Base-by-base conservation (phyloP, 2,888 invertebrate genomes). In the Ophraella communa region DNA sequence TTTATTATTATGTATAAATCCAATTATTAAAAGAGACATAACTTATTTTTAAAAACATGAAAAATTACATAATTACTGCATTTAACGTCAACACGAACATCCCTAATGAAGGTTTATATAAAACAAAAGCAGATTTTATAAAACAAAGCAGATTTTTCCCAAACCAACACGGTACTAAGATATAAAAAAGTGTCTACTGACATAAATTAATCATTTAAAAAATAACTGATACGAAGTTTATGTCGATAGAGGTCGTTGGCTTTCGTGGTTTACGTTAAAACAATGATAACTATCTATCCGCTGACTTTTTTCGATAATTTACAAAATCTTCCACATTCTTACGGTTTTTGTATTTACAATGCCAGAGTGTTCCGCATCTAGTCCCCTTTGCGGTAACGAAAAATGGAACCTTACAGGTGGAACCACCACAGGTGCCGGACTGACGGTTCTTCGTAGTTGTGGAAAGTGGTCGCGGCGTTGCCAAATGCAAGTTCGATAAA, bases 351-450 rank as follows among this genome's bases (percentile, higher is more conserved):
- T n/a, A n/a, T n/a, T n/a, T n/a, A 52, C 51, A 30, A 39, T 33
- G 7, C 5, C 49, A 11, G n/a, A 44, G 10, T 60, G 60, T 52
- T 60, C 44, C 59, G 52, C 53, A 45, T 53, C 44, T 20, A 20
- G 24, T 30, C 39, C 18, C 23, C 51, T 23, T 35, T 17, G 20
- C 18, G 44, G 17, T 20, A 8, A 44, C 20, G 10, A 10, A 60
- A 42, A 60, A 53, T 24, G 14, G 17, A 33, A 35, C 27, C 21
- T 23, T 44, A 54, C 61, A 61, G 61, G 54, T 61, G 61, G 61
- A 24, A 52, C 10, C 53, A 44, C 11, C 45, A 47, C 61, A 61
- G 61, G 61, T 61, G 61, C 33, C 47, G 45, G 61, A 61, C 17
- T 14, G 61, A 42, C 18, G 27, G 27, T 54, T 54, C 54, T 54